These are phyloP conservation scores for Trinorchestia longiramus DNA, from an alignment of 1,140 invertebrate species.

Conservation along the genomic window DNA sequence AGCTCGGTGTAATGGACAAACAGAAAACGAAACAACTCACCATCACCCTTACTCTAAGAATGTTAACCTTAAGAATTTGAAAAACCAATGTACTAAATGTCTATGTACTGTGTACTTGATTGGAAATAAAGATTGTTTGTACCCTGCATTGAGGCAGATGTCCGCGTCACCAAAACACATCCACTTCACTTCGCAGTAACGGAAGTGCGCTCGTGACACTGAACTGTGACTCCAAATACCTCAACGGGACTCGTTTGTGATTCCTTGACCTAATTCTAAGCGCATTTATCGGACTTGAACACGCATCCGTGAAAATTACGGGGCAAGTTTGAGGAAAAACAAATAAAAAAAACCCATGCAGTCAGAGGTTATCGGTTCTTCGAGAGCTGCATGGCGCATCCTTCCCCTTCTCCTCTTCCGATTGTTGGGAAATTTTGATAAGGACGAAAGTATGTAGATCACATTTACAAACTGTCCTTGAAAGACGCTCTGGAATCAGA, in stretches of 20 bases:
- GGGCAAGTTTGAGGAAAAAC: neutral
- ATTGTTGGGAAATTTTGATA: neutral
- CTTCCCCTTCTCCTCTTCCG: neutral
- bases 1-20: neutral
- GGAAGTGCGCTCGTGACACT: neutral
- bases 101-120: no score
- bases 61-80: no score
- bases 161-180: neutral
- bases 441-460: neutral
- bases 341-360: neutral
- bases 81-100: no score
- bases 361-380: neutral
- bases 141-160: neutral
- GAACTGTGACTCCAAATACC: neutral
- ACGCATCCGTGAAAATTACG: neutral
- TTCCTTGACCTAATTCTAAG: slow-evolving; percentile 28
- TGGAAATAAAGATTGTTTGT: no score
- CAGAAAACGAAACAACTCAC: neutral
- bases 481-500: neutral
- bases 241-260: neutral
- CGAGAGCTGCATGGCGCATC: neutral
- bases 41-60: no score
- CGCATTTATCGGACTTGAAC: neutral
- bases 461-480: neutral
- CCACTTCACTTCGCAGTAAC: neutral